A percentile compares a stretch with the other conserved stretches of the same genome.
These are phyloP conservation scores for Parasteatoda lunata DNA, from an alignment of 2,888 invertebrate species.

Conservation along the genomic window DNA sequence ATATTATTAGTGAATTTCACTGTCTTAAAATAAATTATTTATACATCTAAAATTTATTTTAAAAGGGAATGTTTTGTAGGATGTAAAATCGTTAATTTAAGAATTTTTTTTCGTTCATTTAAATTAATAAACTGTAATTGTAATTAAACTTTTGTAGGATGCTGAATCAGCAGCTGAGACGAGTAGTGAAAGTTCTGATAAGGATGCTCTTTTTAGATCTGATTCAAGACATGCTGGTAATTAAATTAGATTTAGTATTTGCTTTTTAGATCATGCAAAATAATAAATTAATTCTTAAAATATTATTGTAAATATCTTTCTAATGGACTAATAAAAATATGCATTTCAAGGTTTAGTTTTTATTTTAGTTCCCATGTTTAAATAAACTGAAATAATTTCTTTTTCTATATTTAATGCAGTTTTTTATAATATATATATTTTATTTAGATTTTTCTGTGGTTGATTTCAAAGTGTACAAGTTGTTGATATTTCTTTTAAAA, in stretches of 20 bases:
- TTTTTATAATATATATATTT: no score
- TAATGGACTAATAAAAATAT: not conserved
- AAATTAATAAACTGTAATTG: not conserved
- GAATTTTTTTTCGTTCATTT: not conserved
- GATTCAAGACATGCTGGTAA: conserved; percentile 50
- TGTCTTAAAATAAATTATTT: no score
- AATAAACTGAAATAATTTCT: not conserved
- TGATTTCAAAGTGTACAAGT: no score
- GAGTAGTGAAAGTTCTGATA: conserved; percentile 70
- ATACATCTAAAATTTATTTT: no score
- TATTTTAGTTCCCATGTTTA: not conserved
- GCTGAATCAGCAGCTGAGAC: conserved; percentile 75
- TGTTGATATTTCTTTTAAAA: no score
- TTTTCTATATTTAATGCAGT: no score
- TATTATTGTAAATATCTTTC: not conserved
- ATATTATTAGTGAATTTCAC: no score
- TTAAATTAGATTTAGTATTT: not conserved
- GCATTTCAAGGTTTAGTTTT: not conserved
- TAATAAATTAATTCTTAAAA: not conserved
- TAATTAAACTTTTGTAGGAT: conserved; percentile 72
- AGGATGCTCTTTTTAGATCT: conserved; percentile 48
- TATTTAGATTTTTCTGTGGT: no score
- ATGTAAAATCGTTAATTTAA: no score
- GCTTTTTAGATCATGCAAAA: no score
- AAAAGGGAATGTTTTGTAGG: no score